Base-by-base conservation (phyloP, 2,888 invertebrate species). In the Parnassius mnemosyne region DNA sequence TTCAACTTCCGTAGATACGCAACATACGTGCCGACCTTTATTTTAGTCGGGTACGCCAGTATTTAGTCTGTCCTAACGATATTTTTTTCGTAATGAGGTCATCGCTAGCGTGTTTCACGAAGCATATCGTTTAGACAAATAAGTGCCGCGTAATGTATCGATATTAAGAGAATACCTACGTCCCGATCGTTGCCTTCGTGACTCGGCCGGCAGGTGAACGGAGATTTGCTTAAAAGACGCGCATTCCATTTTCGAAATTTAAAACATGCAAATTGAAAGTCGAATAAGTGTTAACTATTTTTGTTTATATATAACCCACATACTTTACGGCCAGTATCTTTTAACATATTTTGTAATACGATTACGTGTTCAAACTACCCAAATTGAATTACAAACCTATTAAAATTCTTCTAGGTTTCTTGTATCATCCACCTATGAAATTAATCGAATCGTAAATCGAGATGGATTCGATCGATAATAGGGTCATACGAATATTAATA, bases 401-500 rank as follows among this genome's bases (percentile, higher is more conserved):
- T 67, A 62, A n/a, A 49, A 49, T 3, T n/a, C 13, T 65, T 66
- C 68, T 67, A 68, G 50, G 80, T n/a, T 2, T n/a, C 9, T 42
- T n/a, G 34, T 13, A 13, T 12, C 11, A 13, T 13, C 13, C 13
- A 82, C 74, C 76, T 81, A 76, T 81, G 77, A 83, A 85, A 84
- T 84, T 84, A 85, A 85, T 84, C 80, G 77, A 75, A 78, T 72
- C 78, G 77, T 79, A 72, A 68, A 69, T 66, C 62, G 63, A 83
- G 88, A 89, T 89, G 84, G 82, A 89, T 84, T 87, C 70, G 68
- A 58, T 67, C 77, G 89, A 89, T 89, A 84, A 83, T 83, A 83
- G 89, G 89, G 85, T 87, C 87, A 86, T 77, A 71, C 78, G 79
- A 81, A 84, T 88, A 90, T 90, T 89, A 88, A 89, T 89, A 84